Percentiles rank a stretch among this genome's conserved stretches.
Evolutionary conservation across 1,140 invertebrate genomes (phyloP).

Genomic region (Sycophaga agraensis): DNA sequence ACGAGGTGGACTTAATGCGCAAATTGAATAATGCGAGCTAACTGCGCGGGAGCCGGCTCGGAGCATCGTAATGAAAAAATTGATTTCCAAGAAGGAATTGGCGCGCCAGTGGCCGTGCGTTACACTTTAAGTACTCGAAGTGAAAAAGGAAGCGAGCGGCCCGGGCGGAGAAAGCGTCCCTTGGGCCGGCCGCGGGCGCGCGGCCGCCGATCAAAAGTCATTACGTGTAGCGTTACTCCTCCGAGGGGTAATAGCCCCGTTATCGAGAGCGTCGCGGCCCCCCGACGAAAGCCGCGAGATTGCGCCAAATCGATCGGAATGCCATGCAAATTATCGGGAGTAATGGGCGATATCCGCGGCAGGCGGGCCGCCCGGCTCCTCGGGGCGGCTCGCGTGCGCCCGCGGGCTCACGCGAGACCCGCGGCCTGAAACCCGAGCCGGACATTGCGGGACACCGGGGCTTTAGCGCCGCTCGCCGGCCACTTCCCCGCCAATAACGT

Average conservation of each 20-base stretch:
- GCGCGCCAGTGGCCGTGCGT: too few relatives aligned
- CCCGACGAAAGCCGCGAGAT: slow-evolving; percentile 10
- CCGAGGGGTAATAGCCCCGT: not conserved
- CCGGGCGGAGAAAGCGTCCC: too few relatives aligned
- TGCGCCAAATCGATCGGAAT: slow-evolving; percentile 23
- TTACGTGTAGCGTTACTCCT: not conserved
- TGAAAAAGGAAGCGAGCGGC: too few relatives aligned
- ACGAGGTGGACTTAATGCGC: too few relatives aligned
- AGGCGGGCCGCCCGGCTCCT: not conserved
- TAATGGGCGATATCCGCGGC: slow-evolving; percentile 18
- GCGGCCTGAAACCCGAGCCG: slow-evolving; percentile 22
- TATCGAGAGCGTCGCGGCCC: slow-evolving; percentile 6
- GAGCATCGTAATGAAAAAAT: too few relatives aligned
- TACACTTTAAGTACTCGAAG: too few relatives aligned
- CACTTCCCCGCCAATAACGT: slow-evolving; percentile 28
- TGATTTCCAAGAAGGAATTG: too few relatives aligned
- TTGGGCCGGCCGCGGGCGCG: too few relatives aligned
- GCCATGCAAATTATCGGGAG: slow-evolving; percentile 21
- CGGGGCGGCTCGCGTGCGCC: not conserved
- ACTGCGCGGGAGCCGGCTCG: too few relatives aligned
- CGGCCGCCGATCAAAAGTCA: too few relatives aligned
- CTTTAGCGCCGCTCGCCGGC: not conserved
- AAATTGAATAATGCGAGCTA: too few relatives aligned
- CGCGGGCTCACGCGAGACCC: not conserved
- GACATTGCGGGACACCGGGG: slow-evolving; percentile 22